phyloP scores from a whole-genome alignment of 2,797 vertebrate species.

The Tokudaia tokunoshimensis region DNA sequence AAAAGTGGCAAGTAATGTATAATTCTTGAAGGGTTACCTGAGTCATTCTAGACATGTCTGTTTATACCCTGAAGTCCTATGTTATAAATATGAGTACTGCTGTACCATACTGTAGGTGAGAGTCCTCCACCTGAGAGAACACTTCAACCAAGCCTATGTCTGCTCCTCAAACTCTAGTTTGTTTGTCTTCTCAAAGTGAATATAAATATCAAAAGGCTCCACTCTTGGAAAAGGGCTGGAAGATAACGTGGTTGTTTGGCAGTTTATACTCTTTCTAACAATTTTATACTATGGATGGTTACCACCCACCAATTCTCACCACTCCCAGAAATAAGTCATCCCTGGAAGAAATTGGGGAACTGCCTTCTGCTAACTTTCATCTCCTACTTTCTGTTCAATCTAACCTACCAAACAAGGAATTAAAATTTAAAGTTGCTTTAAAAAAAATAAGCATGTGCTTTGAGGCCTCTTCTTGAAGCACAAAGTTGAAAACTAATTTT shows the following conservation, averaged over 20 bases:
- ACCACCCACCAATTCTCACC: constrained; percentile 78
- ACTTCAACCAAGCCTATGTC: constrained; percentile 63
- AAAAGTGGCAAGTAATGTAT: constrained; percentile 82
- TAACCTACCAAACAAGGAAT: constrained; percentile 59
- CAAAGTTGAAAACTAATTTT: constrained; percentile 22
- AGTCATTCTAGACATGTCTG: constrained; percentile 74
- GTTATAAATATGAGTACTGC: constrained; percentile 74
- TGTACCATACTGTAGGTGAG: background rate
- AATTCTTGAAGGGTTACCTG: constrained; percentile 85
- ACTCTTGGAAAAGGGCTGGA: constrained; percentile 72
- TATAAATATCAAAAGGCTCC: constrained; percentile 70
- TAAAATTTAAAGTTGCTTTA: constrained; percentile 34
- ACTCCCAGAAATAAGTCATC: constrained; percentile 61
- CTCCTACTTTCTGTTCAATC: constrained; percentile 53
- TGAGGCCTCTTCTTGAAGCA: constrained; percentile 54
- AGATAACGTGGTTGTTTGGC: constrained; percentile 75
- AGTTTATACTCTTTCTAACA: constrained; percentile 71
- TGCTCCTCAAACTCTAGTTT: constrained; percentile 63
- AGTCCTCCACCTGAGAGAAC: constrained; percentile 71
- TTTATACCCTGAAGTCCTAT: constrained; percentile 83
- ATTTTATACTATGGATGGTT: constrained; percentile 78
- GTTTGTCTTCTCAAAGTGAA: constrained; percentile 66
- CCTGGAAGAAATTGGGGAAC: constrained; percentile 75
- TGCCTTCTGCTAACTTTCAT: constrained; percentile 68
- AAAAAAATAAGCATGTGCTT: constrained; percentile 30